A percentile compares a stretch with the other conserved stretches of the same genome.
phyloP scores from a whole-genome alignment of 1,140 invertebrate genomes.

The Apis dorsata region DNA sequence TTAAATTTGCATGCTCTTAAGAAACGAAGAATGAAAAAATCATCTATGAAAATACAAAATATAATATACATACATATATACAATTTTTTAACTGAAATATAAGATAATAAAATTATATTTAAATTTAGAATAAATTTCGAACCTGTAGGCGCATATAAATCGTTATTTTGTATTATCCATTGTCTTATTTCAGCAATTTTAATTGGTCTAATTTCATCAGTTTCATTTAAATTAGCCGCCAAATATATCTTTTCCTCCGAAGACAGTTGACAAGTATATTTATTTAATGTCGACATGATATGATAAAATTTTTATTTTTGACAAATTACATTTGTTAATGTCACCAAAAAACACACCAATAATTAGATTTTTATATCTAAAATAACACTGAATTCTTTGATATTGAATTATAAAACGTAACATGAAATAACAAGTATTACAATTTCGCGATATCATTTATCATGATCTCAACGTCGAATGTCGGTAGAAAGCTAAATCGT shows the following conservation, averaged over 20 bases:
- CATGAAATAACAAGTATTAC: neutral
- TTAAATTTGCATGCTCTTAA: conserved; percentile 83
- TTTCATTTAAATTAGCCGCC: conserved; percentile 72
- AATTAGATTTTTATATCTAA: neutral
- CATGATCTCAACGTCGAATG: neutral
- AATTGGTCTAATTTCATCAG: conserved; percentile 57
- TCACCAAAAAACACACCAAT: no score
- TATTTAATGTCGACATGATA: conserved; percentile 7
- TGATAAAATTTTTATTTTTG: neutral
- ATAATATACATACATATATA: no score
- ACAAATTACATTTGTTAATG: neutral
- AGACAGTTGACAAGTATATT: conserved; percentile 49
- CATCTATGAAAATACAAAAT: conserved; percentile 71
- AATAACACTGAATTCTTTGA: neutral
- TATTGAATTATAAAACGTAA: no score
- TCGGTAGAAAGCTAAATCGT: neutral
- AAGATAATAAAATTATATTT: neutral
- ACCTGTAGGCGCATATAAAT: conserved; percentile 65
- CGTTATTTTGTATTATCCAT: conserved; percentile 66
- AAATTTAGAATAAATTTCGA: neutral
- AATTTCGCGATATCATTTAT: neutral
- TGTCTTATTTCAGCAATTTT: conserved; percentile 69
- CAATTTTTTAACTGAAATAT: no score
- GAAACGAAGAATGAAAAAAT: conserved; percentile 82
- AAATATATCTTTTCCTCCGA: conserved; percentile 66